phyloP scores from a whole-genome alignment of 2,113 vertebrate species.

The Gavialis gangeticus region DNA sequence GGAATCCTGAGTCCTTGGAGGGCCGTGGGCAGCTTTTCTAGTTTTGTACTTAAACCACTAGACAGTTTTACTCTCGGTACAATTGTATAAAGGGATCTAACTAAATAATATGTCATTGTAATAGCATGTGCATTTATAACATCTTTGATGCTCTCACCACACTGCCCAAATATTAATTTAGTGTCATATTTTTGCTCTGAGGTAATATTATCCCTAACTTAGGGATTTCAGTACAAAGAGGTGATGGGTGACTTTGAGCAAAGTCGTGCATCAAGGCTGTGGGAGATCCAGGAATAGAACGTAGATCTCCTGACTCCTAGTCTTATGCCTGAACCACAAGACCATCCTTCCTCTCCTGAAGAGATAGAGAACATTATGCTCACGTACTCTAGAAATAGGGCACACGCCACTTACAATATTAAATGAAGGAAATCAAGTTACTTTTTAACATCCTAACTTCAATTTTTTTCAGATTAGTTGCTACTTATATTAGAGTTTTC shows the following conservation, averaged over 20 bases:
- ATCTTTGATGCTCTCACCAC: not conserved
- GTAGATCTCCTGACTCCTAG: not conserved
- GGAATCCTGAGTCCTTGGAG: not conserved
- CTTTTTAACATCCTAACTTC: not conserved
- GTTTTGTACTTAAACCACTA: accelerated
- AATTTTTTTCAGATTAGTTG: not conserved
- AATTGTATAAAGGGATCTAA: too few relatives aligned
- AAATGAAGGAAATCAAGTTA: not conserved
- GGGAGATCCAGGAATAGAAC: not conserved
- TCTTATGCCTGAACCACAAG: not conserved
- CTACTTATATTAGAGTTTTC: not conserved
- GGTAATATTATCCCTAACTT: not conserved
- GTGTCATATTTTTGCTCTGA: not conserved
- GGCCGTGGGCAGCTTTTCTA: not conserved
- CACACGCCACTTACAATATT: accelerated
- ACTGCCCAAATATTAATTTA: not conserved
- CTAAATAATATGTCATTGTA: accelerated
- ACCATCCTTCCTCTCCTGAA: accelerated
- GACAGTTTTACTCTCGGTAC: not conserved
- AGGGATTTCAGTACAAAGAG: not conserved
- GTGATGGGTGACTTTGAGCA: not conserved
- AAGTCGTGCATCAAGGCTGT: not conserved
- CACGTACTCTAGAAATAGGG: not conserved
- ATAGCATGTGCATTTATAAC: not conserved
- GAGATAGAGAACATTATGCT: accelerated